These are phyloP conservation scores for Lamprotornis superbus DNA, from an alignment of 2,113 vertebrate genomes.

Conservation along the genomic window DNA sequence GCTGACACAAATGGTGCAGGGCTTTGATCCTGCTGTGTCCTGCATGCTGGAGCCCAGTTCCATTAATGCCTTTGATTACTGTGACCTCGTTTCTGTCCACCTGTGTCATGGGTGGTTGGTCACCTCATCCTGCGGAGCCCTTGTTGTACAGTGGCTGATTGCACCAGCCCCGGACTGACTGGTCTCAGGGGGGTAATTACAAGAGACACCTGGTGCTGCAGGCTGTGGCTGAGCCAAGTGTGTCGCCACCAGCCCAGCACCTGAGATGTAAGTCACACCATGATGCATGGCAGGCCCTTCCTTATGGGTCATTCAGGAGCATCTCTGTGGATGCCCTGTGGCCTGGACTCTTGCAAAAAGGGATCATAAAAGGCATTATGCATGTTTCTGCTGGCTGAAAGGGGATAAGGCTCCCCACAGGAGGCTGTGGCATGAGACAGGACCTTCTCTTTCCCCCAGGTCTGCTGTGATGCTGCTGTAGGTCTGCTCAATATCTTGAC, in stretches of 20 bases:
- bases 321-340: not conserved
- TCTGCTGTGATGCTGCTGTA: not conserved
- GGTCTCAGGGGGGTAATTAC: not conserved
- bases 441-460: not conserved
- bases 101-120: not conserved
- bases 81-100: slow-evolving; percentile 37
- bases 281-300: not conserved
- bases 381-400: not conserved
- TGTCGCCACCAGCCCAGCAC: not conserved
- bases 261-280: not conserved
- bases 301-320: not conserved
- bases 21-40: not conserved
- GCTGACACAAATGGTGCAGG: not conserved
- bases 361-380: not conserved
- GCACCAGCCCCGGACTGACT: not conserved
- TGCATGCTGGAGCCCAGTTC: not conserved
- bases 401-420: not conserved
- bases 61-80: not conserved
- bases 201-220: not conserved
- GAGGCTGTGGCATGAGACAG: not conserved
- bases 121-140: not conserved
- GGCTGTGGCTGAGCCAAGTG: not conserved
- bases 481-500: not conserved
- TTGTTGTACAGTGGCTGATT: not conserved
- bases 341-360: not conserved